These are phyloP conservation scores for Cylindroiulus punctatus DNA, from an alignment of 2,888 invertebrate species.

Conservation along the genomic window DNA sequence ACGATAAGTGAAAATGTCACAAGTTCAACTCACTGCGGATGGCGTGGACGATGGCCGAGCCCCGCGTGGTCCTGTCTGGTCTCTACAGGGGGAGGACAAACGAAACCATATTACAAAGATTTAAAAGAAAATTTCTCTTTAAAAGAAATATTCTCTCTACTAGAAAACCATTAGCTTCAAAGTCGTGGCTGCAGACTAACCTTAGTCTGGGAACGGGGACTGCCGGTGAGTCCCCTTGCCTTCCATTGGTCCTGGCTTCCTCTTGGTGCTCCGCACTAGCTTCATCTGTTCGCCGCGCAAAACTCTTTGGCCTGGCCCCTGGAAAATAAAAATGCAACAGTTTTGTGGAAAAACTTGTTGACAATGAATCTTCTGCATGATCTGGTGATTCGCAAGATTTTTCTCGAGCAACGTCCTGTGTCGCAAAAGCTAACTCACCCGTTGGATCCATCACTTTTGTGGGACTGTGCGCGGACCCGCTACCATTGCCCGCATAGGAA, in stretches of 20 bases:
- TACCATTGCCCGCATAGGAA: not conserved
- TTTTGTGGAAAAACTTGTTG: too few relatives aligned
- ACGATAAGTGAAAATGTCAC: not conserved
- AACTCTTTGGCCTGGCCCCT: slow-evolving; percentile 28
- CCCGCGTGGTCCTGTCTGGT: not conserved
- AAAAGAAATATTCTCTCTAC: too few relatives aligned
- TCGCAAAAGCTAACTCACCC: not conserved
- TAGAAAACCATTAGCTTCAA: too few relatives aligned
- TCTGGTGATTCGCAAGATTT: too few relatives aligned
- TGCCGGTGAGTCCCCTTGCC: not conserved
- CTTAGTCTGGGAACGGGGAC: not conserved
- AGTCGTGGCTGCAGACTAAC: not conserved
- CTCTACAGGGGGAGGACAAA: not conserved
- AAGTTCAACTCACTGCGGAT: not conserved
- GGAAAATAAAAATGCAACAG: not conserved
- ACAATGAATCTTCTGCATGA: too few relatives aligned
- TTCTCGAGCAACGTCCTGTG: too few relatives aligned
- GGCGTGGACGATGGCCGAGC: not conserved
- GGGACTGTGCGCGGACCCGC: not conserved
- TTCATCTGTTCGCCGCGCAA: not conserved
- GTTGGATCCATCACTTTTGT: not conserved
- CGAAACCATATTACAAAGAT: not conserved
- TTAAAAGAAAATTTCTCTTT: too few relatives aligned
- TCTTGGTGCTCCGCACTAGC: not conserved
- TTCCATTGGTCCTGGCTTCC: not conserved